A percentile compares a stretch with the other conserved stretches of the same genome.
phyloP scores from a whole-genome alignment of 2,113 vertebrate genomes.

The Neofelis nebulosa region DNA sequence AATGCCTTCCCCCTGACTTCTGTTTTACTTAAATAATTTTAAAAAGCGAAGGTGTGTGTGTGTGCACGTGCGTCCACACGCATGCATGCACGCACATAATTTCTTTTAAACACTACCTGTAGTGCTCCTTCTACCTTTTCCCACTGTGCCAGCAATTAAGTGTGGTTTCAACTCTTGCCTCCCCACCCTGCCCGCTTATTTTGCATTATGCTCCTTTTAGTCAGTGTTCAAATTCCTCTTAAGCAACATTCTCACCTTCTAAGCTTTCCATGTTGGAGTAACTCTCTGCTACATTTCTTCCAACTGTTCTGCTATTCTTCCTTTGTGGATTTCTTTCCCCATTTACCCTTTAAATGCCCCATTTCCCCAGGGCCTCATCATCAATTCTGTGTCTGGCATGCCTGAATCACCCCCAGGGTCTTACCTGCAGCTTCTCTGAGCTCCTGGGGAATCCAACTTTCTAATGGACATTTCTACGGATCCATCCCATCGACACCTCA shows the following conservation, averaged over 20 bases:
- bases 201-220: background rate
- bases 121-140: background rate
- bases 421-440: background rate
- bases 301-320: background rate
- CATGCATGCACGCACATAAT: background rate
- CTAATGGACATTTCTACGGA: background rate
- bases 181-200: background rate
- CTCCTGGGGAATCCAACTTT: background rate
- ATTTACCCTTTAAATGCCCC: background rate
- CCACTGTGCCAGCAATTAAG: background rate
- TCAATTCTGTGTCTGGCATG: background rate
- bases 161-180: background rate
- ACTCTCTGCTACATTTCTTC: background rate
- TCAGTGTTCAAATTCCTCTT: background rate
- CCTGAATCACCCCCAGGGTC: background rate
- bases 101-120: background rate
- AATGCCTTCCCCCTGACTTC: background rate
- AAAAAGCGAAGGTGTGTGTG: background rate
- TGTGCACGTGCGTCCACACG: background rate
- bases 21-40: conserved; percentile 3
- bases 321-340: background rate
- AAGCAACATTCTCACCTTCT: background rate
- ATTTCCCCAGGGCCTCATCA: background rate
- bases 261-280: background rate
- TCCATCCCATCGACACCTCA: background rate